A percentile compares a stretch with the other conserved stretches of the same genome.
Conservation (phyloP, 2,113 vertebrate genomes). For the Melanerpes aurifrons region DNA sequence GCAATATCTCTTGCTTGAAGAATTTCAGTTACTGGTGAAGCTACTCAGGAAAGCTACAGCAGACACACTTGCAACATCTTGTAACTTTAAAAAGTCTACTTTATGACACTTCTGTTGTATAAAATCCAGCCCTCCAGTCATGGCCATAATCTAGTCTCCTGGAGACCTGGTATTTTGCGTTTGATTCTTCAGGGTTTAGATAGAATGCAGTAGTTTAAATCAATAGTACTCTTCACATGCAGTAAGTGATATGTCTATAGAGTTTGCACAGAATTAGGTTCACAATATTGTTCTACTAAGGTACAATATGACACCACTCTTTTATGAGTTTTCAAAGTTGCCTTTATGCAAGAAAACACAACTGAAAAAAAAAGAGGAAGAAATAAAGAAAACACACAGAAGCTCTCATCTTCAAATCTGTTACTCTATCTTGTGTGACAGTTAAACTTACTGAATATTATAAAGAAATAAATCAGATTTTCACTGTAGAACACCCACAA, state of each 20-base stretch:
- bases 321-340: neutral
- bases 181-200: neutral
- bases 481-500: neutral
- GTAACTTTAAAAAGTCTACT: neutral
- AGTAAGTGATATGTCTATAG: neutral
- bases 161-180: neutral
- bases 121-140: neutral
- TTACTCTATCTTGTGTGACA: neutral
- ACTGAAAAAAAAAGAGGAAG: neutral
- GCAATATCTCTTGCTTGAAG: neutral
- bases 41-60: neutral
- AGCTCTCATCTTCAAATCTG: slow-evolving; percentile 13
- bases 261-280: neutral
- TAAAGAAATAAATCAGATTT: slow-evolving; percentile 49
- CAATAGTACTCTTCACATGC: neutral
- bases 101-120: neutral
- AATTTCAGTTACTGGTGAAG: neutral
- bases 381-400: neutral
- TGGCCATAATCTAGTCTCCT: neutral
- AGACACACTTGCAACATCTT: neutral
- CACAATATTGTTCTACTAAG: neutral
- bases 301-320: neutral
- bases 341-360: neutral
- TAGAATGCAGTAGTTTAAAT: neutral
- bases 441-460: slow-evolving; percentile 25